These are phyloP conservation scores for Eilema depressum DNA, from an alignment of 2,888 invertebrate species.

Conservation along the genomic window DNA sequence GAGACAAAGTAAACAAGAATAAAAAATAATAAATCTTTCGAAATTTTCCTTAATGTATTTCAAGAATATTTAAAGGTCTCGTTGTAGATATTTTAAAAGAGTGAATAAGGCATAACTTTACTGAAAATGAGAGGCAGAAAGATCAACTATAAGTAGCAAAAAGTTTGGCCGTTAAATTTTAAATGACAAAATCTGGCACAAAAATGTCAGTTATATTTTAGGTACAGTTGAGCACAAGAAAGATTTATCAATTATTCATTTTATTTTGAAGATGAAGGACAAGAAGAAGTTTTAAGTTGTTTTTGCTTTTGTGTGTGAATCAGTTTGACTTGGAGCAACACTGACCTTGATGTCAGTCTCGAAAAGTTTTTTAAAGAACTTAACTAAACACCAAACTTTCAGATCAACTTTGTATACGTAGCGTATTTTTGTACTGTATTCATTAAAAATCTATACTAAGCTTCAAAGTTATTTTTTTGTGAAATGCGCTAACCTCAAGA, in stretches of 20 bases:
- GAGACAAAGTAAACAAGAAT: background rate
- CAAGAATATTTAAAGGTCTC: no score
- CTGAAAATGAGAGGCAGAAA: background rate
- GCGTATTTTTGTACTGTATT: background rate
- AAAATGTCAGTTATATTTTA: background rate
- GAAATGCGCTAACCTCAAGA: no score
- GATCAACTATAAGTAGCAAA: background rate
- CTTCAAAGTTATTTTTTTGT: no score
- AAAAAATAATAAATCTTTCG: background rate
- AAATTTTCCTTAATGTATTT: background rate
- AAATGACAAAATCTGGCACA: background rate
- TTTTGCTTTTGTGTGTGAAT: conserved; percentile 15
- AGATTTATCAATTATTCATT: background rate
- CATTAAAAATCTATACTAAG: no score
- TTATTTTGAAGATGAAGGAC: conserved; percentile 24
- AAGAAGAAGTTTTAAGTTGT: conserved; percentile 9
- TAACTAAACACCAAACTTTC: background rate
- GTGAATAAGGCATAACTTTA: no score
- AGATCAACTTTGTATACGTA: background rate
- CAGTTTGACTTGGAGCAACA: conserved; percentile 2
- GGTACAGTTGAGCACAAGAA: background rate
- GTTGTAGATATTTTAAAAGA: no score
- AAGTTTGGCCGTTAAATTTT: background rate
- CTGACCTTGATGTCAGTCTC: background rate
- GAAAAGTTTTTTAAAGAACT: background rate